Evolutionary conservation across 1,140 invertebrate genomes (phyloP).

Genomic region (silkworm (Bombyx mori)): DNA sequence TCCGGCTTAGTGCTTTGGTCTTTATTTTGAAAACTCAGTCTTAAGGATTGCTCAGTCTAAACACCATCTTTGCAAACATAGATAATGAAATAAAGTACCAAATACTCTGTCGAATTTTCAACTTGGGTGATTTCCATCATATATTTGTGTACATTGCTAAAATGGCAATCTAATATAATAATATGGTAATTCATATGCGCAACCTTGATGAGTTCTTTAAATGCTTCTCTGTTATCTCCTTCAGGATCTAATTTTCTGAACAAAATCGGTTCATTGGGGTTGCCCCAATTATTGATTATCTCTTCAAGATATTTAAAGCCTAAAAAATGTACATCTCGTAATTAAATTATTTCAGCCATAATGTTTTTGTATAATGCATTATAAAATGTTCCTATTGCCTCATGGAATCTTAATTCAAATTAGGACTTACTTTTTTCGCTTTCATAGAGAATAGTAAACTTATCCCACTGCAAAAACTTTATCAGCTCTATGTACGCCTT

Average conservation of each 20-base stretch:
- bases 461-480: slow-evolving; percentile 82
- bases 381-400: too few species aligned
- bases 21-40: too few species aligned
- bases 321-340: slow-evolving; percentile 8
- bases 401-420: too few species aligned
- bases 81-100: slow-evolving; percentile 20
- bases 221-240: slow-evolving; percentile 51
- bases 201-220: slow-evolving; percentile 55
- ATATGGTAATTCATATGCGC: slow-evolving; percentile 48
- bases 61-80: too few species aligned
- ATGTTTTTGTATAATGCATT: too few species aligned
- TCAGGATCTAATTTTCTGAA: slow-evolving; percentile 46
- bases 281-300: slow-evolving; percentile 54
- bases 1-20: too few species aligned
- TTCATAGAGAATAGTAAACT: slow-evolving; percentile 88
- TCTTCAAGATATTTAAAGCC: slow-evolving; percentile 58
- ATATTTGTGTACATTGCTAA: slow-evolving; percentile 41
- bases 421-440: slow-evolving; percentile 74
- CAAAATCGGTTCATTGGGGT: slow-evolving; percentile 39
- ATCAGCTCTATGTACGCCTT: slow-evolving; percentile 82
- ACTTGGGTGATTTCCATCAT: slow-evolving; percentile 50
- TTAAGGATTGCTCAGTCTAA: too few species aligned
- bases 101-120: slow-evolving; percentile 52
- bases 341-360: too few species aligned
- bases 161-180: slow-evolving; percentile 47